A percentile compares a stretch with the other conserved stretches of the same genome.
Conservation (phyloP, 2,797 vertebrate genomes). For the Melopsittacus undulatus region DNA sequence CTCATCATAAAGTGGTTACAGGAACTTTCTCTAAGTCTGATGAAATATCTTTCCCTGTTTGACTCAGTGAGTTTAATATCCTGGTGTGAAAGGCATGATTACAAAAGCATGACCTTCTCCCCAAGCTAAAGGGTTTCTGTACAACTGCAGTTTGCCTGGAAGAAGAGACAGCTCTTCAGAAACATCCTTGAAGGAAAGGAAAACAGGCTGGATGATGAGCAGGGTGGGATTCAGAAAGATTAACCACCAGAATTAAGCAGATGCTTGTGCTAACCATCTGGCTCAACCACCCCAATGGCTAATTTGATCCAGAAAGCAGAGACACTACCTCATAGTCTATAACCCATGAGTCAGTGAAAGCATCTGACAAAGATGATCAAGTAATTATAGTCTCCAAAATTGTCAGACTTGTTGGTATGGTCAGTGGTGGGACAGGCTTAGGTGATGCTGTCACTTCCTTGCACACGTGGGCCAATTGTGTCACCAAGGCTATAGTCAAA, state of each 20-base stretch:
- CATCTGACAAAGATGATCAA: constrained; percentile 35
- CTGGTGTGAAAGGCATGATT: neutral
- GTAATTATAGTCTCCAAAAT: constrained; percentile 24
- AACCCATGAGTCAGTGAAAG: constrained; percentile 38
- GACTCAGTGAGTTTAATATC: neutral
- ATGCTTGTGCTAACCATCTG: constrained; percentile 17
- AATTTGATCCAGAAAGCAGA: constrained; percentile 42
- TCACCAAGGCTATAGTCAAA: constrained; percentile 6
- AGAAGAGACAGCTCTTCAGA: neutral
- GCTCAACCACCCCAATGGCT: neutral
- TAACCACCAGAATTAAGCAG: constrained; percentile 2
- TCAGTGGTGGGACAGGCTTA: neutral
- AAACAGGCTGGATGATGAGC: neutral
- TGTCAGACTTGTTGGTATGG: neutral
- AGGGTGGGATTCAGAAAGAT: neutral
- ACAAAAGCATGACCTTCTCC: neutral
- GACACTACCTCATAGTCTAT: constrained; percentile 45
- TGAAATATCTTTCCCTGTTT: neutral
- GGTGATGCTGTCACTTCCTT: constrained; percentile 22
- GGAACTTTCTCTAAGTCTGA: neutral
- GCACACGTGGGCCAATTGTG: neutral
- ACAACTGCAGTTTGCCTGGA: neutral
- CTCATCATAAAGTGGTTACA: neutral
- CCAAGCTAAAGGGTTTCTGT: neutral
- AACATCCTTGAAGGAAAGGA: neutral